Conservation (phyloP, 2,797 vertebrate genomes). For the Acipenser ruthenus region DNA sequence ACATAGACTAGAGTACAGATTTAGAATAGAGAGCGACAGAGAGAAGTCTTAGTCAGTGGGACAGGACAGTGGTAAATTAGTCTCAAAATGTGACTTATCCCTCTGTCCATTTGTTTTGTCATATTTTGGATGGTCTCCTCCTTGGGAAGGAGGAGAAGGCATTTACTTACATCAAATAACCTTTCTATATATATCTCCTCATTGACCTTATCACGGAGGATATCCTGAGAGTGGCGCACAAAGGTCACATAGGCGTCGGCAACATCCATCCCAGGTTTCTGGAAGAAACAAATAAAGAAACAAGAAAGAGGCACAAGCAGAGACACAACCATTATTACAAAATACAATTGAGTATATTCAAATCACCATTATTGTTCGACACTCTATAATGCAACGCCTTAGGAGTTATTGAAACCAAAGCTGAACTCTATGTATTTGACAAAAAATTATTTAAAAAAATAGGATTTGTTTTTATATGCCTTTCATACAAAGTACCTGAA, state of each 20-base stretch:
- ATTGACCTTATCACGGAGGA: constrained; percentile 97
- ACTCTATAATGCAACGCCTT: background rate
- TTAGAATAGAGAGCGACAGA: constrained; percentile 62
- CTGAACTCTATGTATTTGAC: too few species aligned
- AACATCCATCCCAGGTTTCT: constrained; percentile 98
- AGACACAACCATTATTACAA: background rate
- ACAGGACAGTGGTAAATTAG: constrained; percentile 37
- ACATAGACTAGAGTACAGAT: constrained; percentile 62
- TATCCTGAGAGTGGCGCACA: constrained; percentile 97
- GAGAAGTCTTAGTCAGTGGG: constrained; percentile 43
- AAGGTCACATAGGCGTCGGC: constrained; percentile 97
- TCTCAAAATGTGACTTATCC: constrained; percentile 99
- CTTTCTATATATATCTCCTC: constrained; percentile 99
- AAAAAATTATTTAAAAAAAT: too few species aligned
- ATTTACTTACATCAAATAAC: constrained; percentile 99
- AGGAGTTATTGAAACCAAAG: too few species aligned
- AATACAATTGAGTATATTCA: background rate
- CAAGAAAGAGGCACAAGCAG: constrained; percentile 1
- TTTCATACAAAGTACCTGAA: too few species aligned
- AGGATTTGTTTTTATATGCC: too few species aligned
- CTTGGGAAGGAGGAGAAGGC: constrained; percentile 87
- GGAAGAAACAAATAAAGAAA: constrained; percentile 41
- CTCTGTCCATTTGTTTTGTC: constrained; percentile 96
- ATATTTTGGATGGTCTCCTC: constrained; percentile 95
- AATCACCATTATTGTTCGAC: background rate